A percentile compares a stretch with the other conserved stretches of the same genome.
Evolutionary conservation across 2,888 invertebrate species (phyloP).

Genomic region (Polylopha cassiicola): DNA sequence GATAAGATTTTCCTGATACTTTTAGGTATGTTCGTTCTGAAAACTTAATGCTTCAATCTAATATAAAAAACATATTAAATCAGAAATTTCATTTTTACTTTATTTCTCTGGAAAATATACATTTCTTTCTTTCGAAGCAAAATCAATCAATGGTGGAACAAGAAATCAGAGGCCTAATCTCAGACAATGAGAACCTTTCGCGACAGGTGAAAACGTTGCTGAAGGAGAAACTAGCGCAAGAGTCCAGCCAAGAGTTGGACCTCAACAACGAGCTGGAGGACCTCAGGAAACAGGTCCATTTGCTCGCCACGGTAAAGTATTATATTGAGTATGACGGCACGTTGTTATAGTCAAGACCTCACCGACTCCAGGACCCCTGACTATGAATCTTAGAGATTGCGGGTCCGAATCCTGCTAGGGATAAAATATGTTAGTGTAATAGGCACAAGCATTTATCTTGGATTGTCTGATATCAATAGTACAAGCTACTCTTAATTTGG

Average conservation of each 20-base stretch:
- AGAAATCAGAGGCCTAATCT: slow-evolving; percentile 59
- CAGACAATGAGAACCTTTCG: slow-evolving; percentile 64
- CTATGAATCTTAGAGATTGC: no score
- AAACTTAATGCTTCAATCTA: no score
- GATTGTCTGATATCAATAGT: no score
- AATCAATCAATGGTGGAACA: slow-evolving; percentile 61
- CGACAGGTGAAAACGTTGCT: slow-evolving; percentile 59
- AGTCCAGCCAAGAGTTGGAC: slow-evolving; percentile 41
- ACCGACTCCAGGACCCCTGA: no score
- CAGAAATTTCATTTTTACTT: neutral
- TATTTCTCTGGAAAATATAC: no score
- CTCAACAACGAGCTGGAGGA: slow-evolving; percentile 52
- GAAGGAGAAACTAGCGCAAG: slow-evolving; percentile 54
- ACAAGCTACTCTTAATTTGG: no score
- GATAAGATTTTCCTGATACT: no score
- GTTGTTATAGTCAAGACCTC: neutral
- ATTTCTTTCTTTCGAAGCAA: slow-evolving; percentile 42
- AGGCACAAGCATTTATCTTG: no score
- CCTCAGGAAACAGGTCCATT: slow-evolving; percentile 48
- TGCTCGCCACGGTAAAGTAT: slow-evolving; percentile 51
- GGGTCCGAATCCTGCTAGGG: no score
- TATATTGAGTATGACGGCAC: neutral
- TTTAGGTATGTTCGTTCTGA: neutral
- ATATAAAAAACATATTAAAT: neutral
- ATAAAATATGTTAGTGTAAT: no score